These are phyloP conservation scores for Ceriagrion tenellum DNA, from an alignment of 2,888 invertebrate genomes.

Conservation along the genomic window DNA sequence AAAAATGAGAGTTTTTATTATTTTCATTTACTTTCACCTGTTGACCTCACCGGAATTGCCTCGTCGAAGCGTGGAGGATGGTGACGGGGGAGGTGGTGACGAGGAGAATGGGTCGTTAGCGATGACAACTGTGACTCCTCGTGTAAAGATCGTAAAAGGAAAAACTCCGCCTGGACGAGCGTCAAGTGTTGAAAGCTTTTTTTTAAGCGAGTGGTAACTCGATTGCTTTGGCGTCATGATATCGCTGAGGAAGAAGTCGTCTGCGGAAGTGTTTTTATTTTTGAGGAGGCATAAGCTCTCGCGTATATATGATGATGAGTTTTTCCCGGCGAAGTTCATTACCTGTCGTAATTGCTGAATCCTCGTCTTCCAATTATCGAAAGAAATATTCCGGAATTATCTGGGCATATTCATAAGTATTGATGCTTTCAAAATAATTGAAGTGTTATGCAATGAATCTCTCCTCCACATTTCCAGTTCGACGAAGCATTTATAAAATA, in stretches of 20 bases:
- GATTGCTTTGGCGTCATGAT: neutral
- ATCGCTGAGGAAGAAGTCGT: neutral
- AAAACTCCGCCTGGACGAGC: neutral
- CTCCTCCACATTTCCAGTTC: no score
- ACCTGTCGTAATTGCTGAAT: neutral
- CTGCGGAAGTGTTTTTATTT: neutral
- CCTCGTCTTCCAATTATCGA: neutral
- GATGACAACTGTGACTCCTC: neutral
- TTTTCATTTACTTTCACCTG: neutral
- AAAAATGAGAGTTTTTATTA: neutral
- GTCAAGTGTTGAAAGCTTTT: constrained; percentile 7
- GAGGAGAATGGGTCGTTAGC: neutral
- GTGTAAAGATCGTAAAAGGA: neutral
- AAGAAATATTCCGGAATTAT: no score
- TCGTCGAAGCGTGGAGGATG: neutral
- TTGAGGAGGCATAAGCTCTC: neutral
- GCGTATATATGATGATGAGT: no score
- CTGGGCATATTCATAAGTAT: no score
- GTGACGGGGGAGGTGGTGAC: no score
- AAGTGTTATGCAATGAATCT: no score
- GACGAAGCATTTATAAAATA: neutral
- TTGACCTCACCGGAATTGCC: neutral
- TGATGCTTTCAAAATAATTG: no score
- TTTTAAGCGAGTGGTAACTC: neutral
- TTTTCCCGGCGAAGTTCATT: neutral